phyloP scores from a whole-genome alignment of 92 coral and sea anemone species.

The Actinernus sp. region DNA sequence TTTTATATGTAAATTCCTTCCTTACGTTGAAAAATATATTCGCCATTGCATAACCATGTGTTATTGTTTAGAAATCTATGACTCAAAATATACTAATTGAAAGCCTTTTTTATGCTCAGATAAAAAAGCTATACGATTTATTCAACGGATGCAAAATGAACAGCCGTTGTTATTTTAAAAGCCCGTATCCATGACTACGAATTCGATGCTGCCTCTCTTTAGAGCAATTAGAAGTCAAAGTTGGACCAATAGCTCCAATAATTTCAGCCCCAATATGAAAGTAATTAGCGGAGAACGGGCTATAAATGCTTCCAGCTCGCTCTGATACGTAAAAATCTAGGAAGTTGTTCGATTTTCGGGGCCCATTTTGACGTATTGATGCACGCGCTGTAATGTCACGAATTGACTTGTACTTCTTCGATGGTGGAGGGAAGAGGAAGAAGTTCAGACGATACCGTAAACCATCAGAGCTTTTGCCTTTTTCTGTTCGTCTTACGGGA shows the following conservation, averaged over 20 bases:
- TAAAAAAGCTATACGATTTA: neutral
- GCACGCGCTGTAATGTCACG: constrained; percentile 73
- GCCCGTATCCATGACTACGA: neutral
- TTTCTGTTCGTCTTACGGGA: constrained; percentile 92
- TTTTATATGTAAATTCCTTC: too few relatives aligned
- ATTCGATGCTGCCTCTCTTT: neutral
- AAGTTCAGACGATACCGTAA: constrained; percentile 85
- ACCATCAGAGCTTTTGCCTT: constrained; percentile 92
- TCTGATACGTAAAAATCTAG: neutral
- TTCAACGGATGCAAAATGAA: constrained; percentile 27
- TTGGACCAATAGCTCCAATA: neutral
- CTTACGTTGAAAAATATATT: too few relatives aligned
- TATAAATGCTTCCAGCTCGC: neutral
- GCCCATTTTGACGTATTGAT: neutral
- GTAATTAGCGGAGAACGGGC: neutral
- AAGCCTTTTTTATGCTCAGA: neutral
- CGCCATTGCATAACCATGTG: too few relatives aligned
- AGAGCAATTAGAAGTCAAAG: neutral
- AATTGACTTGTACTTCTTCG: constrained; percentile 85
- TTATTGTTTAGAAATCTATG: too few relatives aligned
- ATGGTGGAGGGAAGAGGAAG: constrained; percentile 49
- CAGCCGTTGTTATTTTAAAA: neutral
- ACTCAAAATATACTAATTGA: neutral
- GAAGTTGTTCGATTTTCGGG: neutral
- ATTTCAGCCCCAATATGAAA: neutral